Conservation (phyloP, 2,113 vertebrate genomes). For the Eonycteris spelaea region DNA sequence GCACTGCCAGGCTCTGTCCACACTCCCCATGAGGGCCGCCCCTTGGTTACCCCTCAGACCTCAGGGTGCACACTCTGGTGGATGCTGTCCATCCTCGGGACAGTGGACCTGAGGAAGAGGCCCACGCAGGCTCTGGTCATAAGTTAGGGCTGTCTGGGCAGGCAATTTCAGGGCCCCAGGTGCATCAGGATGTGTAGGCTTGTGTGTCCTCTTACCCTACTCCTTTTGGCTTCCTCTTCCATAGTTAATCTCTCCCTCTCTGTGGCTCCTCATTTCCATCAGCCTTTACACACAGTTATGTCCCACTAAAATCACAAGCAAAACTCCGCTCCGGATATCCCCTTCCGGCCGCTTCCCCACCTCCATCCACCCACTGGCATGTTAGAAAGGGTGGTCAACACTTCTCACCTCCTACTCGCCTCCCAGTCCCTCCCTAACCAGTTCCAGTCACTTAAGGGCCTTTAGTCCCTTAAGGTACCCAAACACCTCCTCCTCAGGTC, state of each 20-base stretch:
- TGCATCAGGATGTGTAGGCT: neutral
- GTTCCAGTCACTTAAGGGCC: neutral
- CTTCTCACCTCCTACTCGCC: neutral
- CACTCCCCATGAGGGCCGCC: neutral
- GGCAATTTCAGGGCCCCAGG: neutral
- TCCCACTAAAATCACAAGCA: neutral
- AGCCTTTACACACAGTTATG: neutral
- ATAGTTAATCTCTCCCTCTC: neutral
- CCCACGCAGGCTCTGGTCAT: neutral
- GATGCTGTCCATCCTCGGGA: neutral
- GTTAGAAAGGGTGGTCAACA: fast-evolving
- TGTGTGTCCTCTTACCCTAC: neutral
- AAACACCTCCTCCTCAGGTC: neutral
- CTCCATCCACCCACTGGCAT: fast-evolving
- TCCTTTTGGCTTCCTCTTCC: neutral
- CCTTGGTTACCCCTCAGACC: too few relatives aligned
- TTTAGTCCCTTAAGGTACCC: neutral
- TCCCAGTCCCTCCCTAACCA: neutral
- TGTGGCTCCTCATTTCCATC: neutral
- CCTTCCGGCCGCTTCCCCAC: neutral
- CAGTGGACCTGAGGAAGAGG: neutral
- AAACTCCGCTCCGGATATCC: fast-evolving
- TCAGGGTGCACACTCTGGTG: neutral
- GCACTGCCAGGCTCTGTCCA: neutral
- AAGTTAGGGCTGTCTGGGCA: neutral